Conservation (phyloP, 2,888 invertebrate genomes). For the Drosophila putrida region DNA sequence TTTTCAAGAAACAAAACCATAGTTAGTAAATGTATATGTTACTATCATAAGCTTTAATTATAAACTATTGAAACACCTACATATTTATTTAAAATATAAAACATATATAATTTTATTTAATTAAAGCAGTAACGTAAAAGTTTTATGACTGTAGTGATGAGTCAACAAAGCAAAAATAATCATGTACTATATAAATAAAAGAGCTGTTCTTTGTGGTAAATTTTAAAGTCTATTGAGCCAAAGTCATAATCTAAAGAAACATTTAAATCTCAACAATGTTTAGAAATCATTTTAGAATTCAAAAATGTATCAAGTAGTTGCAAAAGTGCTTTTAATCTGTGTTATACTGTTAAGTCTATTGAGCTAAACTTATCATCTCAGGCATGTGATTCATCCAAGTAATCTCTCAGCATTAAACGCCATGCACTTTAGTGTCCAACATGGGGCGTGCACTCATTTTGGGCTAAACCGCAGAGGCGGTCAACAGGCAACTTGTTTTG, state of each 20-base stretch:
- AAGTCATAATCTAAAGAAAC: background rate
- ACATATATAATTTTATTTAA: too few species aligned
- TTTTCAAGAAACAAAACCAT: too few species aligned
- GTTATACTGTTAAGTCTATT: background rate
- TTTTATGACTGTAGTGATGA: too few species aligned
- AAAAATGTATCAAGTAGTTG: background rate
- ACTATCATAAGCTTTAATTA: too few species aligned
- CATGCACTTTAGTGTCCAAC: constrained; percentile 59
- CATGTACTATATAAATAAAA: too few species aligned
- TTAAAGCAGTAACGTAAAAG: too few species aligned
- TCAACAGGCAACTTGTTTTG: constrained; percentile 50
- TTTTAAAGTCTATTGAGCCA: too few species aligned
- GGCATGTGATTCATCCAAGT: constrained; percentile 22
- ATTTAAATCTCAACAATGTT: background rate
- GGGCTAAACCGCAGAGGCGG: constrained; percentile 48
- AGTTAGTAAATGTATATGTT: too few species aligned
- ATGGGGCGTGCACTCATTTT: constrained; percentile 42
- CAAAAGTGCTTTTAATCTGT: background rate
- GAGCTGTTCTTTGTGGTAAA: too few species aligned
- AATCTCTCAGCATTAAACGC: constrained; percentile 39
- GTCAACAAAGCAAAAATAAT: too few species aligned
- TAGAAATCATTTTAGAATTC: background rate
- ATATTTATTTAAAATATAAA: too few species aligned
- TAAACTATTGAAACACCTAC: too few species aligned
- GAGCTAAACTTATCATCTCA: constrained; percentile 4